Conservation (phyloP, 2,113 vertebrate genomes). For the Entelurus aequoreus region DNA sequence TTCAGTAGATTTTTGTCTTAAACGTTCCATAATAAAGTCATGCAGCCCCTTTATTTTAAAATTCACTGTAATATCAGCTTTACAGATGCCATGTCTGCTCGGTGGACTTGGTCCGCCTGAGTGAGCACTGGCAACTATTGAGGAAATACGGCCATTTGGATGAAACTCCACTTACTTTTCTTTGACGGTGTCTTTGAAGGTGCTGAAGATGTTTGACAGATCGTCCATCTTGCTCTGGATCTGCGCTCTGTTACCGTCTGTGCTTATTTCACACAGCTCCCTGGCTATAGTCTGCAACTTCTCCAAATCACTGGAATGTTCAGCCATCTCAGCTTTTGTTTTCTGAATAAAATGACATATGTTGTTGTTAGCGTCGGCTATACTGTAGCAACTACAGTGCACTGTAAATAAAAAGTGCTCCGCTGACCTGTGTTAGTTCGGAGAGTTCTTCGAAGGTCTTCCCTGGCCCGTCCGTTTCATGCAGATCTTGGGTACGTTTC, state of each 20-base stretch:
- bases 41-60: no score
- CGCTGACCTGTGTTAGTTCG: constrained; percentile 80
- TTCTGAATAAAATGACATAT: constrained; percentile 64
- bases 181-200: constrained; percentile 84
- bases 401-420: background rate
- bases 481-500: constrained; percentile 77
- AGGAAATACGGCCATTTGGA: background rate
- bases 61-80: no score
- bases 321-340: constrained; percentile 78
- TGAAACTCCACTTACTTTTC: constrained; percentile 80
- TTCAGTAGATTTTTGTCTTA: no score
- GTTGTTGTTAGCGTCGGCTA: background rate
- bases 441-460: constrained; percentile 87
- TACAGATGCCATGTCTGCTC: no score
- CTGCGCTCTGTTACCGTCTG: constrained; percentile 80
- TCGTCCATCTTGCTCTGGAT: constrained; percentile 87
- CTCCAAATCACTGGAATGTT: constrained; percentile 82
- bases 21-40: no score
- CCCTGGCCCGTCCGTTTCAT: constrained; percentile 80
- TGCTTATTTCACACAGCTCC: constrained; percentile 77
- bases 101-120: no score
- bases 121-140: background rate
- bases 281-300: constrained; percentile 79
- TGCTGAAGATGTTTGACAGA: constrained; percentile 83
- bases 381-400: background rate